phyloP scores from a whole-genome alignment of 2,797 vertebrate genomes.

The Cyprinella venusta region DNA sequence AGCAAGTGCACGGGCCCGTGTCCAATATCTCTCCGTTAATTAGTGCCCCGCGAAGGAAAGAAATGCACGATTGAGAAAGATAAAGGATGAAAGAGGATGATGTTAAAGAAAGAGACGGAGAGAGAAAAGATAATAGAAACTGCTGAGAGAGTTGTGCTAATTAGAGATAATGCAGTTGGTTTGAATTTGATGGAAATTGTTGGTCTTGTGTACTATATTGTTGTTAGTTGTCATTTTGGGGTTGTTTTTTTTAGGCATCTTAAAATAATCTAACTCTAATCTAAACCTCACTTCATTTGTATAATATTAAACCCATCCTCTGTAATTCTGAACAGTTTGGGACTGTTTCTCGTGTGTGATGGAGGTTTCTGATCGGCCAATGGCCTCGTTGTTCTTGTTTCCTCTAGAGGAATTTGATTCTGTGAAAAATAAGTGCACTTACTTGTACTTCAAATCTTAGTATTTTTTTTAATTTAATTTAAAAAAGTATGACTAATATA shows the following conservation, averaged over 20 bases:
- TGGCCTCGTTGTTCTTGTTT: neutral
- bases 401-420: neutral
- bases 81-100: conserved; percentile 15
- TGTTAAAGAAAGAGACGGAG: conserved; percentile 46
- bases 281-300: neutral
- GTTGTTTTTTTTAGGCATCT: neutral
- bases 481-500: neutral
- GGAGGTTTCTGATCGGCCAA: conserved; percentile 24
- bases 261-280: too few relatives aligned
- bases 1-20: conserved; percentile 71
- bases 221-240: neutral
- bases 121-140: conserved; percentile 62
- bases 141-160: conserved; percentile 69
- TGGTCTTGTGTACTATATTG: conserved; percentile 8
- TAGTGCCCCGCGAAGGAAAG: conserved; percentile 64
- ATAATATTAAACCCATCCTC: neutral
- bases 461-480: neutral
- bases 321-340: neutral
- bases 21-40: conserved; percentile 80
- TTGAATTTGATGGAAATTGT: conserved; percentile 41
- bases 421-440: neutral
- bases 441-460: neutral
- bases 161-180: conserved; percentile 64
- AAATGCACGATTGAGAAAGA: conserved; percentile 34
- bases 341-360: neutral